These are phyloP conservation scores for Spodoptera litura DNA, from an alignment of 1,140 invertebrate species.

Conservation along the genomic window DNA sequence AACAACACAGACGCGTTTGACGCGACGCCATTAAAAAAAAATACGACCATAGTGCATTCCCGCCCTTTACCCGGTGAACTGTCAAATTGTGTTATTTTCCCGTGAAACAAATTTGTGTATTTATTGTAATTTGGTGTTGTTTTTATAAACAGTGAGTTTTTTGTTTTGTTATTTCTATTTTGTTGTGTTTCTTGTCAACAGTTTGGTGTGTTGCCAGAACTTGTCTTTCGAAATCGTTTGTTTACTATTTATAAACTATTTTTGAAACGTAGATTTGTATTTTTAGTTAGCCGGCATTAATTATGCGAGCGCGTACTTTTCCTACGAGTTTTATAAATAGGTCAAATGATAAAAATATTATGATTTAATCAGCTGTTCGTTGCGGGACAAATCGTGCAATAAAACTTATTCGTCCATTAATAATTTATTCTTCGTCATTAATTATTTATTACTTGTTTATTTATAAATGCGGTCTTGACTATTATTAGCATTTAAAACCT, in stretches of 20 bases:
- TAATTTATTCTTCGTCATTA: no score
- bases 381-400: not conserved
- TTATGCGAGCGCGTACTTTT: not conserved
- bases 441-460: no score
- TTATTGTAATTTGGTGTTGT: not conserved
- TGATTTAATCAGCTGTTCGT: not conserved
- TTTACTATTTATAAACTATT: constrained; percentile 16
- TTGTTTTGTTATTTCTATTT: not conserved
- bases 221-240: constrained; percentile 8
- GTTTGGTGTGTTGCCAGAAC: not conserved
- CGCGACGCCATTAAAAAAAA: not conserved
- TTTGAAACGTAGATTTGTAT: not conserved
- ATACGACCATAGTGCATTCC: constrained; percentile 1
- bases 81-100: constrained; percentile 10
- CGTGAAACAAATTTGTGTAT: not conserved
- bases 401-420: no score
- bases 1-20: not conserved
- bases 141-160: not conserved
- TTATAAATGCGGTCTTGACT: no score
- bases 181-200: constrained; percentile 9
- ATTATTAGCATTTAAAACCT: no score
- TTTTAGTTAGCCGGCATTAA: not conserved
- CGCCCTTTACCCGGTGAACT: constrained; percentile 3
- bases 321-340: constrained; percentile 19
- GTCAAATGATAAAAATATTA: constrained; percentile 13